Conservation (phyloP, 2,113 vertebrate species). For the Brienomyrus longianalis region DNA sequence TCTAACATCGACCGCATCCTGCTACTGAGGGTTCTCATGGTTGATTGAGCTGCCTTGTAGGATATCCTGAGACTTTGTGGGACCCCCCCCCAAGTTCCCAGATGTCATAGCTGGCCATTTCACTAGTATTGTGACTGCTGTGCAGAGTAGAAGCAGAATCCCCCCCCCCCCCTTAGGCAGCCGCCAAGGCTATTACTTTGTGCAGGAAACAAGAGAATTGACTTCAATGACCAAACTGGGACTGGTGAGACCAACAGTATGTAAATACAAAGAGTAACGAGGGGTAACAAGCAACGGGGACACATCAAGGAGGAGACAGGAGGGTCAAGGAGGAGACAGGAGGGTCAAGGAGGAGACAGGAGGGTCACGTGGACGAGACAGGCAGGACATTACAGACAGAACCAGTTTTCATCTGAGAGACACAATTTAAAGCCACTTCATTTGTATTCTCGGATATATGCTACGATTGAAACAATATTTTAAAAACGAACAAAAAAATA, state of each 20-base stretch:
- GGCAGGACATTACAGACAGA: background rate
- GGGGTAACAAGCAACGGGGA: background rate
- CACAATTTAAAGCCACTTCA: background rate
- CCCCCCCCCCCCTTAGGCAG: no score
- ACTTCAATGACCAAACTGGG: background rate
- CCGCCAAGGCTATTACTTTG: no score
- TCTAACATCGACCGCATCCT: no score
- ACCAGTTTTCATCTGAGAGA: background rate
- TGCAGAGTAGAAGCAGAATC: background rate
- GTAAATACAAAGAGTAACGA: background rate
- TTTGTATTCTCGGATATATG: background rate
- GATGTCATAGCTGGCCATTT: background rate
- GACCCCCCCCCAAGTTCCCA: background rate
- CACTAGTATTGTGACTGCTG: background rate
- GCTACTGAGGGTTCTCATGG: no score
- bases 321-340: background rate
- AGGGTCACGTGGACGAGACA: background rate
- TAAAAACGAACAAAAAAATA: background rate
- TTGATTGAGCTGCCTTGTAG: no score
- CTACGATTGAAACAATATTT: background rate
- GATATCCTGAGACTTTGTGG: no score
- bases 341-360: no score
- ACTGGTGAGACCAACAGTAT: background rate
- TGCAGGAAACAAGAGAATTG: background rate
- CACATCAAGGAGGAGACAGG: no score